Evolutionary conservation across 2,888 invertebrate species (phyloP).

Genomic region (Chrysina gloriosa): DNA sequence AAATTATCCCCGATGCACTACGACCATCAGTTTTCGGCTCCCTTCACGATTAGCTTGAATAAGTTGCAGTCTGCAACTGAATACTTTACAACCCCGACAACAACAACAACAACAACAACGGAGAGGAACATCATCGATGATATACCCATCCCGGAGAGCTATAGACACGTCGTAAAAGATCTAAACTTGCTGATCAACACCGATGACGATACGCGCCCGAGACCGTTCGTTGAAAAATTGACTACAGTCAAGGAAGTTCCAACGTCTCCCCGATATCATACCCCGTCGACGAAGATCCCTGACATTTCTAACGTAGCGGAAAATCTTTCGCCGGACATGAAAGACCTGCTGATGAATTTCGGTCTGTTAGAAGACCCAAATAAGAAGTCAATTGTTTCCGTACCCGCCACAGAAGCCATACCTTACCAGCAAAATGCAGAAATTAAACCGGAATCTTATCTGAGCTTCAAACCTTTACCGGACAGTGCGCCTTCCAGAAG

Average conservation of each 20-base stretch:
- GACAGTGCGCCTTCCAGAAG: constrained; percentile 54
- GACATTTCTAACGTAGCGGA: constrained; percentile 61
- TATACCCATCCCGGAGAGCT: constrained; percentile 47
- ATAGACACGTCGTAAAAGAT: constrained; percentile 53
- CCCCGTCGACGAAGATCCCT: constrained; percentile 51
- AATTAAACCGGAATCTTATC: constrained; percentile 59
- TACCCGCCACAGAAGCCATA: constrained; percentile 28
- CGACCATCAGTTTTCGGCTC: constrained; percentile 35
- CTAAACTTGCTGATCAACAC: constrained; percentile 50
- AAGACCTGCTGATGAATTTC: constrained; percentile 64
- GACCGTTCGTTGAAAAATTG: constrained; percentile 41
- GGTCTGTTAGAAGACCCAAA: constrained; percentile 62
- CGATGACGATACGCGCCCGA: constrained; percentile 4
- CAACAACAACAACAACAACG: too few species aligned
- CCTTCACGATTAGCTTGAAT: constrained; percentile 36
- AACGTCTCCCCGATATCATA: background rate
- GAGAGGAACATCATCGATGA: constrained; percentile 33
- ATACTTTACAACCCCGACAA: background rate
- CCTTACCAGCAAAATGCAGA: constrained; percentile 46
- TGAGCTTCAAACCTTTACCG: constrained; percentile 63
- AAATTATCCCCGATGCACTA: constrained; percentile 25
- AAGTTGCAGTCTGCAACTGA: constrained; percentile 24
- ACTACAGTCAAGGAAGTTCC: constrained; percentile 57
- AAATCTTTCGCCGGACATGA: constrained; percentile 63
- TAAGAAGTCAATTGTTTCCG: background rate